Evolutionary conservation across 2,797 vertebrate genomes (phyloP).

Genomic region (Phalanger gymnotis): DNA sequence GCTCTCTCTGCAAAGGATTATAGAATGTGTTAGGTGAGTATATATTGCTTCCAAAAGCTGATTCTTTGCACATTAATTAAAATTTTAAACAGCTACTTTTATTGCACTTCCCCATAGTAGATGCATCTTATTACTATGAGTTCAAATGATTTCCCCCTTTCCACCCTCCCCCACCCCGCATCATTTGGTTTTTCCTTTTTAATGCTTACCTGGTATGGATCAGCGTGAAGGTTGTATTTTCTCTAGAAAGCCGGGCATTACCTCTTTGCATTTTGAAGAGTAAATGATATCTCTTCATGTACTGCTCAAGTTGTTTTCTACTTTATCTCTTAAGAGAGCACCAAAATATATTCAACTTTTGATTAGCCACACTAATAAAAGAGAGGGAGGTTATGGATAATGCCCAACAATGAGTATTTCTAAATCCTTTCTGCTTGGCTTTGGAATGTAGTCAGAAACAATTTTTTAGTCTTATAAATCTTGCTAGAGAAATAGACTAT

Average conservation of each 20-base stretch:
- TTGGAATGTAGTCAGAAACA: conserved; percentile 50
- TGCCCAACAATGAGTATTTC: conserved; percentile 37
- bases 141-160: conserved; percentile 8
- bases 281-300: conserved; percentile 26
- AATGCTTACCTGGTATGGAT: conserved; percentile 12
- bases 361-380: conserved; percentile 12
- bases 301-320: background rate
- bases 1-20: conserved; percentile 42
- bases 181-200: conserved; percentile 49
- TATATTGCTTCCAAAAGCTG: conserved; percentile 50
- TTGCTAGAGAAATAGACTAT: conserved; percentile 21
- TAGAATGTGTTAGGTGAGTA: conserved; percentile 24
- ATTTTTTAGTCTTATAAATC: conserved; percentile 45
- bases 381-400: conserved; percentile 31
- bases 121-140: background rate
- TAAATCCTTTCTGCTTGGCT: conserved; percentile 36
- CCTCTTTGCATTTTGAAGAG: conserved; percentile 45
- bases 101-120: conserved; percentile 41
- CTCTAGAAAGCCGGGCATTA: conserved; percentile 21
- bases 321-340: conserved; percentile 15
- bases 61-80: conserved; percentile 28
- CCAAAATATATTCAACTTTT: conserved; percentile 18
- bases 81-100: conserved; percentile 42
- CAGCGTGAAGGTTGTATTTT: conserved; percentile 2
- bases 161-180: no score